phyloP scores from a whole-genome alignment of 2,797 vertebrate species.

The Chiloscyllium punctatum region DNA sequence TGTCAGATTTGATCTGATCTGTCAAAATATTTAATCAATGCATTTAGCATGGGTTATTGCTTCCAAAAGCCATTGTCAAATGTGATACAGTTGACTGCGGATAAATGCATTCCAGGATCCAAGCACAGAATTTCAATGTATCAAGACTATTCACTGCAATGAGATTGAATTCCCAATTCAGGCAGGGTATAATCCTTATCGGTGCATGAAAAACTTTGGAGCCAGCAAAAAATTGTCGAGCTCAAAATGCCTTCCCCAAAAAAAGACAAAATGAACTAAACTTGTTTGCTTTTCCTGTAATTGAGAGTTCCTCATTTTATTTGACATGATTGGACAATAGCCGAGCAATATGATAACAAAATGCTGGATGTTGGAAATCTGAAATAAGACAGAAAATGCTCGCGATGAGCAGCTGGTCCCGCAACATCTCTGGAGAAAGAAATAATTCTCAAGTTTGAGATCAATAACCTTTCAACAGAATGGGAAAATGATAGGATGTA shows the following conservation, averaged over 20 bases:
- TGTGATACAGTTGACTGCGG: background rate
- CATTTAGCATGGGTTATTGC: constrained; percentile 7
- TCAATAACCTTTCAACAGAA: no score
- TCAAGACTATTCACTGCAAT: background rate
- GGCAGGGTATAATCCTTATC: background rate
- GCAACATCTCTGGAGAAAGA: background rate
- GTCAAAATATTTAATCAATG: constrained; percentile 24
- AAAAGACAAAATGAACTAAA: background rate
- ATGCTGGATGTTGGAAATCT: background rate
- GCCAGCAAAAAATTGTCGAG: background rate
- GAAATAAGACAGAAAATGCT: no score
- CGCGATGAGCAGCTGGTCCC: no score
- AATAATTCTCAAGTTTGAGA: background rate
- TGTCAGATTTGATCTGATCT: constrained; percentile 8
- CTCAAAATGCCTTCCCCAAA: background rate
- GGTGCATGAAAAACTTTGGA: background rate
- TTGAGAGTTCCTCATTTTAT: background rate
- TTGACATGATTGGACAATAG: no score
- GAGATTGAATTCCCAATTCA: constrained; percentile 26
- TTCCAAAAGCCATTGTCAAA: background rate
- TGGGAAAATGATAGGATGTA: no score
- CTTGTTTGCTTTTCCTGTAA: background rate
- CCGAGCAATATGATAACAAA: background rate
- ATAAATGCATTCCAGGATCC: background rate
- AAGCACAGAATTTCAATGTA: constrained; percentile 11